Evolutionary conservation across 2,113 vertebrate species (phyloP).

Genomic region (Ptychochromis oligacanthus): DNA sequence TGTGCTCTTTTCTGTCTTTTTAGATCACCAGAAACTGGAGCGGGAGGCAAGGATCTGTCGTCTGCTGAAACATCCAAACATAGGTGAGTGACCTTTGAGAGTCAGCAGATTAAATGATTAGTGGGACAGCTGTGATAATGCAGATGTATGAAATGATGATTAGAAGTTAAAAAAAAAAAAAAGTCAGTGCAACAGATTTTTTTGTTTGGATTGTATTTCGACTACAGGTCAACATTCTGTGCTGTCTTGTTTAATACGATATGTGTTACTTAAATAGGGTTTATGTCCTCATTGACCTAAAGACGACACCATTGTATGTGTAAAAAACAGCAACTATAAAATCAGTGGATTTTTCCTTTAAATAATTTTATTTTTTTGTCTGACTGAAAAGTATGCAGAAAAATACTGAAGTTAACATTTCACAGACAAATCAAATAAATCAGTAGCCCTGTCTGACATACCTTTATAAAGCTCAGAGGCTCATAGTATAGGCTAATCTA

Average conservation of each 20-base stretch:
- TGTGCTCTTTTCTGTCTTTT: slow-evolving; percentile 19
- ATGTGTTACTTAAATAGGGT: neutral
- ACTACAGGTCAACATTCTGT: neutral
- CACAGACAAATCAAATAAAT: too few species aligned
- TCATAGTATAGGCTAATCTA: too few species aligned
- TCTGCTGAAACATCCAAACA: slow-evolving; percentile 78
- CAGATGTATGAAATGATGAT: neutral
- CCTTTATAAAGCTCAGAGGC: too few species aligned
- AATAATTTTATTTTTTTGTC: too few species aligned
- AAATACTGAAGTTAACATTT: too few species aligned
- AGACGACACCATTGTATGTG: too few species aligned
- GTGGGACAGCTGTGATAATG: neutral
- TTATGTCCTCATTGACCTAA: neutral
- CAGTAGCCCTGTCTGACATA: too few species aligned
- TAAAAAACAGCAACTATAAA: too few species aligned
- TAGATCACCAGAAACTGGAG: slow-evolving; percentile 79
- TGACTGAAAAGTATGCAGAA: too few species aligned
- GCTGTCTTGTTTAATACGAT: neutral
- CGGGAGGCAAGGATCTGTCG: slow-evolving; percentile 78
- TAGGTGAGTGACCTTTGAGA: slow-evolving; percentile 63
- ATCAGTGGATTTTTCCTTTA: too few species aligned
- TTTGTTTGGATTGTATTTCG: neutral
- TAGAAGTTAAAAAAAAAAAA: neutral
- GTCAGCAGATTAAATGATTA: neutral
- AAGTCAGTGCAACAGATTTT: neutral